Percentiles rank a stretch among this genome's conserved stretches.
phyloP scores from a whole-genome alignment of 2,888 invertebrate genomes.

The Blomia tropicalis region DNA sequence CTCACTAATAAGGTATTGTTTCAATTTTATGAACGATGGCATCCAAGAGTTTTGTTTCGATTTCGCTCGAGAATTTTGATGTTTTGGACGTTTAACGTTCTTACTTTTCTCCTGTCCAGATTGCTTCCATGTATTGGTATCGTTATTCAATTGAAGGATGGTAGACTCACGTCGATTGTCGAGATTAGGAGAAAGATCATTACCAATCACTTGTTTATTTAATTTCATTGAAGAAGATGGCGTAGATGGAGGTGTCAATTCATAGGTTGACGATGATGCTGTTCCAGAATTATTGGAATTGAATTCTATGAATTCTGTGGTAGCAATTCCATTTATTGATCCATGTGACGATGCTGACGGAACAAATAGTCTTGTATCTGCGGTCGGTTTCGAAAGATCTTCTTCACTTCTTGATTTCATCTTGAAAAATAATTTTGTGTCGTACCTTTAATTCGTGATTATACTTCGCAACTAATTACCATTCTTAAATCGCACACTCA shows the following conservation, averaged over 20 bases:
- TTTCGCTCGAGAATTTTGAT: not conserved
- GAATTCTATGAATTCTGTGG: not conserved
- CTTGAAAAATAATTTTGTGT: too few species aligned
- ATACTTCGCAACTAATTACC: too few species aligned
- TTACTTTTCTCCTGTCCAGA: not conserved
- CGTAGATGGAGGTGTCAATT: not conserved
- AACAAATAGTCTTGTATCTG: not conserved
- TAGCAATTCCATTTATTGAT: not conserved
- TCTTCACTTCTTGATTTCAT: slow-evolving; percentile 2
- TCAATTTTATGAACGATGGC: slow-evolving; percentile 11
- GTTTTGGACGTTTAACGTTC: not conserved
- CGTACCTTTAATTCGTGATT: too few species aligned
- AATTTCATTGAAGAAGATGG: too few species aligned
- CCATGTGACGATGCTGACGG: not conserved
- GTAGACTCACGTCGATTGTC: not conserved
- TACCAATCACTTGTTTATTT: not conserved
- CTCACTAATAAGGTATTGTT: slow-evolving; percentile 26
- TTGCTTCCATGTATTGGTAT: slow-evolving; percentile 18
- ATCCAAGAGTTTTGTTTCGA: not conserved
- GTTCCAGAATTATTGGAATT: not conserved
- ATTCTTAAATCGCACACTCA: too few species aligned
- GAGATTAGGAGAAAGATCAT: not conserved
- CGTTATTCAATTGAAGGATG: slow-evolving; percentile 17
- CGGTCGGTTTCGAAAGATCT: not conserved
- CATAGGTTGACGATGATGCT: not conserved